These are phyloP conservation scores for Ptychodera flava DNA, from an alignment of 35 echinoderm and acorn worm genomes.

Conservation along the genomic window DNA sequence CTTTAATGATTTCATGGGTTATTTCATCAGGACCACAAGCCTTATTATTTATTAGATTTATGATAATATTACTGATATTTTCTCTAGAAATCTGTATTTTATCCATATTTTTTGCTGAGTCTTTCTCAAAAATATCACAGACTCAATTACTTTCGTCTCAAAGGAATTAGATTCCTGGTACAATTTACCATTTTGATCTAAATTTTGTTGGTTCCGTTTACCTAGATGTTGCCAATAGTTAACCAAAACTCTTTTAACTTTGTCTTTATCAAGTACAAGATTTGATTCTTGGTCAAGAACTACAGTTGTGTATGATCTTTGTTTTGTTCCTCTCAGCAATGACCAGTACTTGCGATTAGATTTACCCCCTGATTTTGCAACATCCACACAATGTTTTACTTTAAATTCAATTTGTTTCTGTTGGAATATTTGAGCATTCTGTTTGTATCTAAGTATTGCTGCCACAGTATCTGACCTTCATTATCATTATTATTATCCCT, in stretches of 20 bases:
- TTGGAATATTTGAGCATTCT: background rate
- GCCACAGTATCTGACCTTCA: background rate
- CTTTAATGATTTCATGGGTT: constrained; percentile 10
- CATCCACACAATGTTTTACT: constrained; percentile 5
- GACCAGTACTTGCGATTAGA: background rate
- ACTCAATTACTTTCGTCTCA: background rate
- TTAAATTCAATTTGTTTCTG: constrained; percentile 1
- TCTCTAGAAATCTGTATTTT: background rate
- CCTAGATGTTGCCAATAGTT: background rate
- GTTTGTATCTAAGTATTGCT: background rate
- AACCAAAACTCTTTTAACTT: background rate
- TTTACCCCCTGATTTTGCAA: background rate
- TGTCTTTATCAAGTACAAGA: constrained; percentile 3
- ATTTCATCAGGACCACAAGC: background rate
- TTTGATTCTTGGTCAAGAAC: background rate
- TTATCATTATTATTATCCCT: background rate
- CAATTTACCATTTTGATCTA: background rate
- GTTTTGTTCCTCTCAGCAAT: constrained; percentile 6
- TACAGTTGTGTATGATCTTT: background rate
- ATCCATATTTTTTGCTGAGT: background rate
- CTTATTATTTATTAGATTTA: constrained; percentile 10
- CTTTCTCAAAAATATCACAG: background rate
- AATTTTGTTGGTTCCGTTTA: constrained; percentile 6
- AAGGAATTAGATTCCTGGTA: background rate
- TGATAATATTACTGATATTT: background rate